Evolutionary conservation across 2,888 invertebrate species (phyloP), one percentile per base, ranked within the genome.

Genomic region (Perithous albicinctus): DNA sequence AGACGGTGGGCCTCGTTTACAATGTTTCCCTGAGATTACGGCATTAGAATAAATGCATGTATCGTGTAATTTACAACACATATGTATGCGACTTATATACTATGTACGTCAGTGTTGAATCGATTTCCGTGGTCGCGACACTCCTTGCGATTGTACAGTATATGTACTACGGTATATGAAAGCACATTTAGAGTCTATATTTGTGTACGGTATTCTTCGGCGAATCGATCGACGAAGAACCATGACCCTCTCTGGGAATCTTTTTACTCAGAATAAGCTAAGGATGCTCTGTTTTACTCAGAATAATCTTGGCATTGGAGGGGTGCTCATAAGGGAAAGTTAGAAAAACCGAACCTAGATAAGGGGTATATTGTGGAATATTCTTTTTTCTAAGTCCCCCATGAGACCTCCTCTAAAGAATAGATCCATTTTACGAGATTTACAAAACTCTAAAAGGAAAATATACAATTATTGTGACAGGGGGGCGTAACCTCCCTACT

Each of bases 81-180:
- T 29, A 56, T 67, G 59, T 26, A 46, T 51, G 66, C 38, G n/a
- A n/a, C n/a, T n/a, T n/a, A 10, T n/a, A 10, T 23, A 35, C 41
- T 54, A 29, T 29, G 64, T 41, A 12, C 54, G 51, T 20, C 38
- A 61, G 26, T 18, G 46, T n/a, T 8, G 32, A 69, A 48, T 41
- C 32, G 48, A 59, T 61, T 63, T 63, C 51, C 69, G 69, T 63
- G 77, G 77, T 70, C 61, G 12, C 63, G 69, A 69, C 69, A 61
- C 69, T 63, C 20, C 38, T 61, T 29, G 29, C 35, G 10, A 54
- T 51, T 41, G 26, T n/a, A 23, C 32, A 26, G 12, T 6, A 15
- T 43, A 64, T 43, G n/a, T n/a, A n/a, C n/a, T n/a, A n/a, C 61
- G 0, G 32, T 46, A 38, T 29, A 63, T 63, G 23, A 26, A 63